phyloP scores from a whole-genome alignment of 2,888 invertebrate species.

The Icerya purchasi region DNA sequence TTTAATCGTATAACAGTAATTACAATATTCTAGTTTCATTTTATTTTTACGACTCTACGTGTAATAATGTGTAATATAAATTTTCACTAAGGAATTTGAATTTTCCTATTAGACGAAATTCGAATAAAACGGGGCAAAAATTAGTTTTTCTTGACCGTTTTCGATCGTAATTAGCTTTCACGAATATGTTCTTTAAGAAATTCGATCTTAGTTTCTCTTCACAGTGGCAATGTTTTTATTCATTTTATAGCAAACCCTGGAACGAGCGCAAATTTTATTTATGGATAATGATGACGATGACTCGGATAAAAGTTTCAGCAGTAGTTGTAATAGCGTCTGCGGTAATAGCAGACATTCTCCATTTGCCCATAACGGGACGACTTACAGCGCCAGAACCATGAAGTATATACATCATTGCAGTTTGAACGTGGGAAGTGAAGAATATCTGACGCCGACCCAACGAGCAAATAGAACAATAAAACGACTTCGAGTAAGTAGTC shows the following conservation, averaged over 20 bases:
- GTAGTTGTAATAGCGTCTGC: conserved; percentile 28
- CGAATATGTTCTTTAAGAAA: too few species aligned
- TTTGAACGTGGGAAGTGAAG: conserved; percentile 52
- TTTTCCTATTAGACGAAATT: too few species aligned
- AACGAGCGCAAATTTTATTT: background rate
- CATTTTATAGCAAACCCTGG: conserved; percentile 9
- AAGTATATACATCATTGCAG: conserved; percentile 72
- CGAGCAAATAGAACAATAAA: conserved; percentile 60
- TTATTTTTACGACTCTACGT: too few species aligned
- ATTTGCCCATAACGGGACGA: conserved; percentile 38
- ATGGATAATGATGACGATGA: conserved; percentile 42
- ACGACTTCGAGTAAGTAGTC: conserved; percentile 32
- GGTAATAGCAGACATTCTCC: conserved; percentile 54
- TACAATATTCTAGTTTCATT: too few species aligned
- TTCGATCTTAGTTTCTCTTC: too few species aligned
- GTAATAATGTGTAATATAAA: too few species aligned
- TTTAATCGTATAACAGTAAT: too few species aligned
- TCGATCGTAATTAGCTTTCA: too few species aligned
- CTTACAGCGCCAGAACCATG: conserved; percentile 44
- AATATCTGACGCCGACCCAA: conserved; percentile 74
- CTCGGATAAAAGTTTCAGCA: conserved; percentile 55
- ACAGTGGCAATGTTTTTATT: conserved; percentile 1
- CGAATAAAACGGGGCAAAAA: too few species aligned
- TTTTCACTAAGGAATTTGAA: too few species aligned
- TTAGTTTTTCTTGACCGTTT: too few species aligned